Conservation (phyloP, 2,888 invertebrate species). For the Leptopilina syphax region DNA sequence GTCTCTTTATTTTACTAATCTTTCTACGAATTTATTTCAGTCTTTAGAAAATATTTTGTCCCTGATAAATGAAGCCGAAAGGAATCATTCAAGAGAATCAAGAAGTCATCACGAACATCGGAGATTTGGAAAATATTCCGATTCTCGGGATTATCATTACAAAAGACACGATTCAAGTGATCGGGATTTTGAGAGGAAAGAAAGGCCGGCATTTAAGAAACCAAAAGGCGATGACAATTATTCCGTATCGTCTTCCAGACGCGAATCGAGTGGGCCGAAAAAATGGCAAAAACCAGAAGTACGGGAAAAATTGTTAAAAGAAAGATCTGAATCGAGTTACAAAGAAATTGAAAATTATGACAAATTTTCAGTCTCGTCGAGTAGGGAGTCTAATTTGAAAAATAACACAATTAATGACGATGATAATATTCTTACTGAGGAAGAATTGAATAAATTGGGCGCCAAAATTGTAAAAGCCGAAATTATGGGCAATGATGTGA, state of each 20-base stretch:
- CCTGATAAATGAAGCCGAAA: constrained; percentile 77
- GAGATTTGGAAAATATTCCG: constrained; percentile 2
- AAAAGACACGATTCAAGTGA: constrained; percentile 51
- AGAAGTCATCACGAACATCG: constrained; percentile 21
- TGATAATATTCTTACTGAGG: constrained; percentile 81
- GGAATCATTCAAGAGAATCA: not conserved
- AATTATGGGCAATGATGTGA: constrained; percentile 88
- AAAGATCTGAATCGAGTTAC: constrained; percentile 38
- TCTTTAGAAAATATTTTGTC: constrained; percentile 78
- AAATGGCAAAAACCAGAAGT: constrained; percentile 64
- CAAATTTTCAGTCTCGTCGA: constrained; percentile 28
- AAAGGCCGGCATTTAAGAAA: constrained; percentile 63
- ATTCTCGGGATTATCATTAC: constrained; percentile 36
- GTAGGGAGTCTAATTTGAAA: constrained; percentile 45
- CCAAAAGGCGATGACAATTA: constrained; percentile 60
- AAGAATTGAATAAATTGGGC: constrained; percentile 93
- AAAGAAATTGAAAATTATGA: constrained; percentile 47
- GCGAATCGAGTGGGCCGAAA: constrained; percentile 51
- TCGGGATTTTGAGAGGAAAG: constrained; percentile 49
- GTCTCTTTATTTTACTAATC: not conserved
- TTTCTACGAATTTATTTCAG: constrained; percentile 68
- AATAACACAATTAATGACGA: constrained; percentile 45
- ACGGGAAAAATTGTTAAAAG: constrained; percentile 11
- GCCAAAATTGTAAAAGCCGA: constrained; percentile 96
- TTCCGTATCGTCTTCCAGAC: constrained; percentile 41